A percentile compares a stretch with the other conserved stretches of the same genome.
These are phyloP conservation scores for Euwallacea fornicatus DNA, from an alignment of 1,140 invertebrate genomes.

Conservation along the genomic window DNA sequence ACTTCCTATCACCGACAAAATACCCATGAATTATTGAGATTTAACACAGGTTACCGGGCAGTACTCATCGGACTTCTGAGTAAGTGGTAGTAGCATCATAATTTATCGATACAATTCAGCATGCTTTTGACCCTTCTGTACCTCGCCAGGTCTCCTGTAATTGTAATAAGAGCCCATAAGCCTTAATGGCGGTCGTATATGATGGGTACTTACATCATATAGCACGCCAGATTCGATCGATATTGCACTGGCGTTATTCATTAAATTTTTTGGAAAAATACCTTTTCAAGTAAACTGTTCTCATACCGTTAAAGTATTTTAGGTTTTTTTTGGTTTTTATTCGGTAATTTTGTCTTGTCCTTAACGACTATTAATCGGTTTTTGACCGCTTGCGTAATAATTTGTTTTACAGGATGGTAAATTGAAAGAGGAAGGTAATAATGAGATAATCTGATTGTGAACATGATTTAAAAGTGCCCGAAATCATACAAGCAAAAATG, in stretches of 20 bases:
- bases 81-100: too few relatives aligned
- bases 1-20: too few relatives aligned
- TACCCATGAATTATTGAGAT: too few relatives aligned
- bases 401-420: slow-evolving; percentile 18
- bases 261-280: slow-evolving; percentile 18
- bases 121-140: background rate
- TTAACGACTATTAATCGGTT: slow-evolving; percentile 16
- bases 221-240: slow-evolving; percentile 18
- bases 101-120: too few relatives aligned
- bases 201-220: slow-evolving; percentile 35
- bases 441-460: slow-evolving; percentile 1
- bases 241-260: slow-evolving; percentile 9
- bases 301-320: slow-evolving; percentile 19
- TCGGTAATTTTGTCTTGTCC: background rate
- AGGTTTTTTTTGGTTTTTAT: slow-evolving; percentile 14
- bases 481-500: too few relatives aligned
- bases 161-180: slow-evolving; percentile 33
- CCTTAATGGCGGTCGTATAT: slow-evolving; percentile 32
- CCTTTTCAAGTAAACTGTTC: slow-evolving; percentile 13
- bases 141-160: slow-evolving; percentile 4
- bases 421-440: slow-evolving; percentile 6
- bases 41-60: too few relatives aligned
- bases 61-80: too few relatives aligned
- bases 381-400: slow-evolving; percentile 18
- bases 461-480: background rate